These are phyloP conservation scores for Trichogramma pretiosum DNA, from an alignment of 1,140 invertebrate species.

Conservation along the genomic window DNA sequence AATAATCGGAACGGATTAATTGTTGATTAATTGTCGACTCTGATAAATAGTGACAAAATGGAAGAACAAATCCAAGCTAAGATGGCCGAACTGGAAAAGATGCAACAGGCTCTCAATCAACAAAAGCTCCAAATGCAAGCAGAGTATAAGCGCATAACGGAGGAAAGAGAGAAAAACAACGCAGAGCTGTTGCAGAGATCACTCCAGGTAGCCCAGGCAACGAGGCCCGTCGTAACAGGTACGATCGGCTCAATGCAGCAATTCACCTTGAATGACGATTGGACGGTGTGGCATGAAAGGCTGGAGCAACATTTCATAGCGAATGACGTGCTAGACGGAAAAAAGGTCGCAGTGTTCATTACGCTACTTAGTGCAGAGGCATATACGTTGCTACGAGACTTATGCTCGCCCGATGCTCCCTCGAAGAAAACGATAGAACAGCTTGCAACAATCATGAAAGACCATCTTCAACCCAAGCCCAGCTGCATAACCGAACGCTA, in stretches of 20 bases:
- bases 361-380: slow-evolving; percentile 13
- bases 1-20: too few species aligned
- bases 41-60: too few species aligned
- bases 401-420: slow-evolving; percentile 15
- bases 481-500: slow-evolving; percentile 7
- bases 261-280: slow-evolving; percentile 5
- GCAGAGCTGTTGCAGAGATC: too few species aligned
- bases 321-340: background rate
- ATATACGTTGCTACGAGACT: slow-evolving; percentile 8
- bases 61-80: too few species aligned
- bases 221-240: too few species aligned
- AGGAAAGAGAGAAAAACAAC: too few species aligned
- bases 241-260: background rate
- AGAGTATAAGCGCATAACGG: too few species aligned
- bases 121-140: too few species aligned
- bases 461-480: slow-evolving; percentile 11
- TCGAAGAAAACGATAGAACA: background rate
- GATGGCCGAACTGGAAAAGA: too few species aligned
- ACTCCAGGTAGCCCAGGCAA: too few species aligned
- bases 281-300: background rate
- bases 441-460: slow-evolving; percentile 10
- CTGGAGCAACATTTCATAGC: background rate
- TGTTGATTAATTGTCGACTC: too few species aligned
- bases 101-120: too few species aligned
- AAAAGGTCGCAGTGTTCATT: slow-evolving; percentile 1